Conservation (phyloP, 2,888 invertebrate species). For the Microdon myrmicae region DNA sequence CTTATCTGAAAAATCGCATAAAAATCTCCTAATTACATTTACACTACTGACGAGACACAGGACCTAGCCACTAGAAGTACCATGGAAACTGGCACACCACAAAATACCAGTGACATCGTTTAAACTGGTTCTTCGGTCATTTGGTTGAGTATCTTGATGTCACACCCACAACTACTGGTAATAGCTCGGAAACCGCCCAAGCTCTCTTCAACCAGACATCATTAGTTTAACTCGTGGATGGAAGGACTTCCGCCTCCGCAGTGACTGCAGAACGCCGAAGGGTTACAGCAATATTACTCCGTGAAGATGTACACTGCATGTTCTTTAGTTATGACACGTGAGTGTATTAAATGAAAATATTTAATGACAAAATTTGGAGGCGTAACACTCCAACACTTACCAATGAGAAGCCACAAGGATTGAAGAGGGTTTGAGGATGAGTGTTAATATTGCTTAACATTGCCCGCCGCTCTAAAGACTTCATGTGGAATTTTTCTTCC, state of each 20-base stretch:
- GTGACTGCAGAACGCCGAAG: conserved; percentile 20
- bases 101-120: conserved; percentile 27
- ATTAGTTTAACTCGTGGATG: too few species aligned
- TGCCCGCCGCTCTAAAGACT: too few species aligned
- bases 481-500: conserved; percentile 4
- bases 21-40: conserved; percentile 46
- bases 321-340: conserved; percentile 23
- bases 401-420: not conserved
- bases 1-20: conserved; percentile 30
- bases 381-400: conserved; percentile 24
- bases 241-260: conserved; percentile 37
- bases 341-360: conserved; percentile 33
- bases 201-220: too few species aligned
- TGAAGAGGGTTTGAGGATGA: not conserved
- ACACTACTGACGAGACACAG: conserved; percentile 4
- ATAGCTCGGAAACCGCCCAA: too few species aligned
- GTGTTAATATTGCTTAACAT: too few species aligned
- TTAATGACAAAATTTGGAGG: conserved; percentile 38
- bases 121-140: too few species aligned
- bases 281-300: conserved; percentile 19
- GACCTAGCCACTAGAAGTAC: not conserved
- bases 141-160: too few species aligned
- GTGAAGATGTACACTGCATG: not conserved
- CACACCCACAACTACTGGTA: too few species aligned
- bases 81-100: conserved; percentile 36